Evolutionary conservation across 1,140 invertebrate genomes (phyloP), one percentile per base, ranked within the genome.

Genomic region (Neodiprion pinetum): DNA sequence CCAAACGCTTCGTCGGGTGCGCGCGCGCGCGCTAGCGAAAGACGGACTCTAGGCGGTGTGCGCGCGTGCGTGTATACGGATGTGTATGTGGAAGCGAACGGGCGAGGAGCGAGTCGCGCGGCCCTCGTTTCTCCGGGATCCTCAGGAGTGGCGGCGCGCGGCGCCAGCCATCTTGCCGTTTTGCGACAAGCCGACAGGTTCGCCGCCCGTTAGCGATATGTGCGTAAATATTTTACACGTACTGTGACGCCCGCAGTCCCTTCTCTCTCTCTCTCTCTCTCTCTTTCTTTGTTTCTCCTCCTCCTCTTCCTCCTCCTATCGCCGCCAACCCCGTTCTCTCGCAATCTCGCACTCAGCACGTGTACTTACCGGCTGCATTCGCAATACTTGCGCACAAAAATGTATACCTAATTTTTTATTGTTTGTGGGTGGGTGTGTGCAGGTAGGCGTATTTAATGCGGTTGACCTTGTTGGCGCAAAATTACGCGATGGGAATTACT

Each of bases 401-500:
- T 72, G 28, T 40, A 2, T 40, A 40, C 17, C 17, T 21, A 21
- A 21, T 21, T 21, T 21, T 21, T 21, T 21, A 21, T 21, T 21
- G 17, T 21, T 21, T 21, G 0, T 21, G 17, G 0, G 17, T 21
- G 17, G 17, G 17, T 21, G 17, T 28, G 47, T 48, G 40, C 21
- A 68, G 40, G 49, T 70, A 70, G 11, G 21, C 14, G 68, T 40
- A 47, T 40, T 40, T 40, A 40, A 7, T 14, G 50, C 12, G 53
- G 8, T 61, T 67, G 17, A 73, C 69, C 23, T 66, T 28, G 50
- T 40, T 48, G 69, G 50, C 14, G 72, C 67, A 11, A 67, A 68
- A 28, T 69, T 14, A 21, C 72, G 65, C n/a, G 72, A 73, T 67
- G 72, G 65, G 72, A 65, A 28, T 69, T 23, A 23, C 71, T 66